Base-by-base conservation (phyloP, 2,113 vertebrate species). In the Caranx ignobilis region DNA sequence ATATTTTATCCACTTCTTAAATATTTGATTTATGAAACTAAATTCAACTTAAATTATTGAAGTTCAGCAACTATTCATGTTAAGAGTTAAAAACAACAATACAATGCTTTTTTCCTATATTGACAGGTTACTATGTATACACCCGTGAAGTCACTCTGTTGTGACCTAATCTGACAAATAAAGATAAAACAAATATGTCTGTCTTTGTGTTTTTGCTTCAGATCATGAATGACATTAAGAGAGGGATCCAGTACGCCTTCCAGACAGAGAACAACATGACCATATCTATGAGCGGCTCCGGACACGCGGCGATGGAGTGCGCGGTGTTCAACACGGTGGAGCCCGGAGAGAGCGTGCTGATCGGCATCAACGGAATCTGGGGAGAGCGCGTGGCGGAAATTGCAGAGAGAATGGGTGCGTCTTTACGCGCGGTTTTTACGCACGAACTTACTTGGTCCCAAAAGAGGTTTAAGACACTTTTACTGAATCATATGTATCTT, bases 171-270 rank as follows among this genome's bases (percentile, higher is more conserved):
- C 18, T 64, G 35, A 62, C 0, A 47, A 66, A 37, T 72, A 7
- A 54, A 43, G 11, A 12, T 43, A 11, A n/a, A 61, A 59, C 0
- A n/a, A n/a, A n/a, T n/a, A n/a, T n/a, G n/a, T n/a, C n/a, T n/a
- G 21, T 5, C 2, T 2, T 60, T 6, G 1, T 55, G 72, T 66
- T 35, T 3, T 19, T 54, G 57, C 69, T 19, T 39, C 19, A 99
- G 98, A 96, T 99, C 59, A 99, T 99, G 98, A 96, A 97, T 0
- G 97, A 99, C 69, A 97, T 99, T 83, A 98, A 98, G 87, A 87
- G 93, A 0, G 98, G 98, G 21, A 96, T 99, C 88, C 97, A 96
- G 92, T 99, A 99, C 0, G 94, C 94, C 43, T 98, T 99, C 86
- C 98, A 99, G 94, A 99, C 98, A 0, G 88, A 67, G 74, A 99